phyloP scores from a whole-genome alignment of 2,888 invertebrate species.

The Phyllotreta cruciferae region DNA sequence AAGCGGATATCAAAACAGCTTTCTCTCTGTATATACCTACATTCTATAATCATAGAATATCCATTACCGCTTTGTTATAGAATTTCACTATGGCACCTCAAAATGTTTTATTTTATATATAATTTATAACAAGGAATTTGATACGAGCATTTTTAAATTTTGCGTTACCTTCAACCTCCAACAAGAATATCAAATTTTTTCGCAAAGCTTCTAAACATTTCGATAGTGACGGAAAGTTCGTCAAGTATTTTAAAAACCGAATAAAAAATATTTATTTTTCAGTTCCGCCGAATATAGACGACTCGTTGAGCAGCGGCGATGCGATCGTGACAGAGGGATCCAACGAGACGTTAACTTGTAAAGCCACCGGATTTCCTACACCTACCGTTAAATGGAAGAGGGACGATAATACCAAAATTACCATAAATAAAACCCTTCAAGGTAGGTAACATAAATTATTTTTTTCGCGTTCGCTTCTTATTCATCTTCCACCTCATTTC shows the following conservation, averaged over 20 bases:
- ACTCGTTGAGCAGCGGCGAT: conserved; percentile 88
- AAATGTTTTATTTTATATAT: conserved; percentile 3
- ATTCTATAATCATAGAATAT: background rate
- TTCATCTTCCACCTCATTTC: conserved; percentile 17
- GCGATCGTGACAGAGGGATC: conserved; percentile 89
- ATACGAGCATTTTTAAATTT: conserved; percentile 4
- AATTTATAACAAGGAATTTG: conserved; percentile 9
- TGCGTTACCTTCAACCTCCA: background rate
- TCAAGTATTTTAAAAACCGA: background rate
- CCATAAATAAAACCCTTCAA: conserved; percentile 82
- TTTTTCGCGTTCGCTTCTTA: conserved; percentile 38
- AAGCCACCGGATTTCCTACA: conserved; percentile 87
- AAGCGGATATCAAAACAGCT: conserved; percentile 9
- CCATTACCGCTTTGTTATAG: conserved; percentile 1
- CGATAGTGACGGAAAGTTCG: too few species aligned
- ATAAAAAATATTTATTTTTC: conserved; percentile 49
- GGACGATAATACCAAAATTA: conserved; percentile 86
- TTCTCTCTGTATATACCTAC: background rate
- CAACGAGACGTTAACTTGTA: conserved; percentile 87
- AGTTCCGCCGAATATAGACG: conserved; percentile 94
- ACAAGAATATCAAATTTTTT: conserved; percentile 7
- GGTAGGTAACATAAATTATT: conserved; percentile 63
- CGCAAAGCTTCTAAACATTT: background rate
- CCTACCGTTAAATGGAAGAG: conserved; percentile 92
- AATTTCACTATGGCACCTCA: background rate